phyloP scores from a whole-genome alignment of 2,797 vertebrate genomes.

The Chiroxiphia lanceolata region DNA sequence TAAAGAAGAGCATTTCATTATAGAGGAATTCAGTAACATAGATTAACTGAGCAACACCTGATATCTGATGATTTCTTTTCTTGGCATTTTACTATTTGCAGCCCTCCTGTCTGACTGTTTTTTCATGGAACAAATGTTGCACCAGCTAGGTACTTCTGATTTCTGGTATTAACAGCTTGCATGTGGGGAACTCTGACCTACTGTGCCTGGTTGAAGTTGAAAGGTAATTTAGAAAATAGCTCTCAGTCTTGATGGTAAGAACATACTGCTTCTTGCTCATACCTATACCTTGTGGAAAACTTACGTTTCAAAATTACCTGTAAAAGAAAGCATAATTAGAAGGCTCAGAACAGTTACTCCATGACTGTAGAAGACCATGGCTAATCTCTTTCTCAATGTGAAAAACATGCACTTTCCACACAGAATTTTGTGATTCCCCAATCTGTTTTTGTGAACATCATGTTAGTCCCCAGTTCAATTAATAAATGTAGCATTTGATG shows the following conservation, averaged over 20 bases:
- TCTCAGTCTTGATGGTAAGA: not conserved
- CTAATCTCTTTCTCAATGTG: not conserved
- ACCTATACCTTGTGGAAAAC: not conserved
- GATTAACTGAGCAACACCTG: not conserved
- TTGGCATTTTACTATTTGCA: not conserved
- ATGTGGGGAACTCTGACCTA: not conserved
- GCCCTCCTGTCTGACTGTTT: not conserved
- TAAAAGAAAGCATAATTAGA: not conserved
- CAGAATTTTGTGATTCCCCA: not conserved
- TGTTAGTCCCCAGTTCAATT: not conserved
- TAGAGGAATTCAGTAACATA: not conserved
- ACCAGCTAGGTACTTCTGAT: not conserved
- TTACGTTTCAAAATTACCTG: not conserved
- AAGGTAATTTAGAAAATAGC: not conserved
- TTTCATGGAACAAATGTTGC: not conserved
- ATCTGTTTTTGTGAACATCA: not conserved
- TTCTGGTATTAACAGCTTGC: not conserved
- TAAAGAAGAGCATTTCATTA: not conserved
- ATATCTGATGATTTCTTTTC: not conserved
- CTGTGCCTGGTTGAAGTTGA: not conserved
- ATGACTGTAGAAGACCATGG: not conserved
- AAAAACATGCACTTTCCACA: not conserved
- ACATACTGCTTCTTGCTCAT: not conserved
- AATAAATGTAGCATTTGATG: not conserved
- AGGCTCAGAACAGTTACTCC: not conserved